A percentile compares a stretch with the other conserved stretches of the same genome.
These are phyloP conservation scores for Mormyrus lacerda DNA, from an alignment of 2,113 vertebrate genomes.

Conservation along the genomic window DNA sequence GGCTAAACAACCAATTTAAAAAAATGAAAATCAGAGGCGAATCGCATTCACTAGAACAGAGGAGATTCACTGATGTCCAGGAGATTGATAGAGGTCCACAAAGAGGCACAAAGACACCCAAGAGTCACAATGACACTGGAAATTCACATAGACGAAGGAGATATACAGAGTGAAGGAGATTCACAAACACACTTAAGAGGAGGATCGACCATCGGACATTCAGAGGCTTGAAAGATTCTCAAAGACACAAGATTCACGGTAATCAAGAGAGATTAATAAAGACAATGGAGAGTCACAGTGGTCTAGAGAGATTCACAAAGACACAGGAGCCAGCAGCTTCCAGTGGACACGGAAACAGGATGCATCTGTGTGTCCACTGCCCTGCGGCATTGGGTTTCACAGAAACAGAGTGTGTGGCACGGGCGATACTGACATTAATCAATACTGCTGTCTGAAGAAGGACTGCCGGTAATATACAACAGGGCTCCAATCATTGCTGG, in stretches of 20 bases:
- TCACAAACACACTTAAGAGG: not conserved
- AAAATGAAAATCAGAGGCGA: not conserved
- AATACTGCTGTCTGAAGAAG: constrained; percentile 45
- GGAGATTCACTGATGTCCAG: not conserved
- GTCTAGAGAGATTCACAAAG: not conserved
- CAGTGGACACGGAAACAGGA: not conserved
- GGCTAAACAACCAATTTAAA: not conserved
- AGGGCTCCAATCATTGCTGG: constrained; percentile 40
- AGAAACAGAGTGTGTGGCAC: constrained; percentile 25
- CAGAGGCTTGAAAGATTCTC: not conserved
- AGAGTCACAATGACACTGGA: not conserved
- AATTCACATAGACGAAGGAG: too few relatives aligned
- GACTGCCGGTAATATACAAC: constrained; percentile 49
- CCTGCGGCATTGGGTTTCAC: constrained; percentile 28
- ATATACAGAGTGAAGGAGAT: not conserved
- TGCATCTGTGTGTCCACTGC: not conserved
- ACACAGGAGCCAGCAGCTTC: not conserved
- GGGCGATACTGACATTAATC: constrained; percentile 42
- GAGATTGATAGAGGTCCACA: not conserved
- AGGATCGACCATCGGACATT: not conserved
- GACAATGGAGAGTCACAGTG: not conserved
- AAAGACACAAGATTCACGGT: not conserved
- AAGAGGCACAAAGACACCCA: not conserved
- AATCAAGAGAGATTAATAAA: not conserved
- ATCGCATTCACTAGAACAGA: not conserved